These are phyloP conservation scores for Synergus laeviventris DNA, from an alignment of 2,888 invertebrate species.

Conservation along the genomic window DNA sequence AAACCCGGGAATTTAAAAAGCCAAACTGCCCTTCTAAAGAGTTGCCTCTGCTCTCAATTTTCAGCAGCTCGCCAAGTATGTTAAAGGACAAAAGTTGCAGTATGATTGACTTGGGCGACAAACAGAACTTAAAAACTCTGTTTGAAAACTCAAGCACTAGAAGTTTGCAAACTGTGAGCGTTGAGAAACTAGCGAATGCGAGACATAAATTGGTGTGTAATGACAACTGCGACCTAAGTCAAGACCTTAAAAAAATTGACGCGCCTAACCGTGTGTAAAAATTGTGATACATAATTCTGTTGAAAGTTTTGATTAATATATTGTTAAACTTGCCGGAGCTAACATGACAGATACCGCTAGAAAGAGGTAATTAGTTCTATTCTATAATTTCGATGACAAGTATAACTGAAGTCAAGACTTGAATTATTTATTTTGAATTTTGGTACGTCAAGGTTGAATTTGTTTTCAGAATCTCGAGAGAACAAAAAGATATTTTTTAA, in stretches of 20 bases:
- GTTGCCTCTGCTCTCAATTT: conserved; percentile 69
- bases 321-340: background rate
- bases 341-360: conserved; percentile 24
- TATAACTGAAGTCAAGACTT: conserved; percentile 2
- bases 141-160: conserved; percentile 61
- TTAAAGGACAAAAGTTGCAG: conserved; percentile 68
- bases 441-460: background rate
- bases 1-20: conserved; percentile 38
- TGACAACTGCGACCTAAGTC: conserved; percentile 46
- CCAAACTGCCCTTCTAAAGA: conserved; percentile 60
- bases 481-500: conserved; percentile 22
- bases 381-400: background rate
- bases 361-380: conserved; percentile 23
- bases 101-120: conserved; percentile 69
- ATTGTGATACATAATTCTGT: conserved; percentile 44
- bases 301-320: conserved; percentile 22
- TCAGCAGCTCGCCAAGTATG: conserved; percentile 53
- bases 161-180: conserved; percentile 65
- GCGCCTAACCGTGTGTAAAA: conserved; percentile 27
- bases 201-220: conserved; percentile 63
- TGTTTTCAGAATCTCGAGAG: conserved; percentile 28
- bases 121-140: conserved; percentile 60
- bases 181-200: conserved; percentile 64
- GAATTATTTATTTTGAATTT: conserved; percentile 26
- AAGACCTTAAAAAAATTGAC: conserved; percentile 34